Evolutionary conservation across 2,113 vertebrate genomes (phyloP).

Genomic region (Butastur rufipennis): DNA sequence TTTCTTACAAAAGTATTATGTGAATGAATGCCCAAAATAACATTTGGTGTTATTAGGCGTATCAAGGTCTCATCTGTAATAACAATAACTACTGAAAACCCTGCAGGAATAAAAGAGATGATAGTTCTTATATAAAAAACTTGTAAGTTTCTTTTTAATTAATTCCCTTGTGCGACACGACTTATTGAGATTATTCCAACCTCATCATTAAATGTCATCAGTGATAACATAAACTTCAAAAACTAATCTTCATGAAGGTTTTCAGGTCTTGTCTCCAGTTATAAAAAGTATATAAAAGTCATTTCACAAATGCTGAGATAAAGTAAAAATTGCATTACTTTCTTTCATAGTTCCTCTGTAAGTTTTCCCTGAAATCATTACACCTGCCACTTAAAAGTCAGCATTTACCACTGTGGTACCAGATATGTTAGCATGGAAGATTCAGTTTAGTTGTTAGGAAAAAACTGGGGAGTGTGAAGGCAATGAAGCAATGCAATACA

Average conservation of each 20-base stretch:
- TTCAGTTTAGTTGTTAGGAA: neutral
- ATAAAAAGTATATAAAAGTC: neutral
- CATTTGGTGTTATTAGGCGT: slow-evolving; percentile 26
- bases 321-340: neutral
- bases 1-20: slow-evolving; percentile 62
- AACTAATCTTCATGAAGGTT: neutral
- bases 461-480: neutral
- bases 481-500: neutral
- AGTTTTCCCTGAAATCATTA: neutral
- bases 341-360: neutral
- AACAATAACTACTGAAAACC: slow-evolving; percentile 48
- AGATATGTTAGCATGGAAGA: neutral
- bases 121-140: neutral
- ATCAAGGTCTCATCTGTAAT: slow-evolving; percentile 55
- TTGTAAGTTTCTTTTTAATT: neutral
- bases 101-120: slow-evolving; percentile 36
- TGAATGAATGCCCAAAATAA: slow-evolving; percentile 73
- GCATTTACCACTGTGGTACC: neutral
- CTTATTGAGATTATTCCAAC: neutral
- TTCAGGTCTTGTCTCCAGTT: neutral
- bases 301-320: neutral
- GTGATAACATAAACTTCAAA: neutral
- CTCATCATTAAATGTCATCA: neutral
- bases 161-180: neutral
- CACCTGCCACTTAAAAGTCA: neutral